Percentiles rank a stretch among this genome's conserved stretches.
Conservation (phyloP, 2,113 vertebrate genomes). For the Hassar affinis region DNA sequence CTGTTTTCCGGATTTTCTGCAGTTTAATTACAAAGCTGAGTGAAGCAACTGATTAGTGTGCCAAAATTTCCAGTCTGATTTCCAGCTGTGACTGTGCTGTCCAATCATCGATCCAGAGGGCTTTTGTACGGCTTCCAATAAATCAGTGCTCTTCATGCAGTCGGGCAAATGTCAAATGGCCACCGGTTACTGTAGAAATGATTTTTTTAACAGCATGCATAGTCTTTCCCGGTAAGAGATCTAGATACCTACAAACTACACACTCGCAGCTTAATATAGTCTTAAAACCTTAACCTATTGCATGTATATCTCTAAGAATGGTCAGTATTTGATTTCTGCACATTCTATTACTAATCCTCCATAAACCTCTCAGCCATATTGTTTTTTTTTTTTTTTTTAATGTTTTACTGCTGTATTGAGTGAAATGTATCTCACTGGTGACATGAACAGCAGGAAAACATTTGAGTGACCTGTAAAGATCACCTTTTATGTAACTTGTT, state of each 20-base stretch:
- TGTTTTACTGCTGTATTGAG: no score
- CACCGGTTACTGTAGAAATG: background rate
- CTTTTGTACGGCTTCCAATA: background rate
- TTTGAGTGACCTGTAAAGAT: background rate
- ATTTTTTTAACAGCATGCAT: conserved; percentile 6
- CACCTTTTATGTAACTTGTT: background rate
- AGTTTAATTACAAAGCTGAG: conserved; percentile 1
- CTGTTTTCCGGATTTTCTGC: background rate
- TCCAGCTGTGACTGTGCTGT: conserved; percentile 8
- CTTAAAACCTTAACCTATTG: background rate
- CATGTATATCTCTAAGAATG: background rate
- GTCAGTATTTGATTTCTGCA: background rate
- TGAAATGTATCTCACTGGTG: background rate
- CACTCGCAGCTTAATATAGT: background rate
- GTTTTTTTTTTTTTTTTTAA: no score
- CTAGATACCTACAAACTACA: background rate
- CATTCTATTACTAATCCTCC: background rate
- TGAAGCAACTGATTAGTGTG: background rate
- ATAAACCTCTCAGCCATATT: background rate
- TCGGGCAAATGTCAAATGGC: background rate
- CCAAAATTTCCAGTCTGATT: background rate
- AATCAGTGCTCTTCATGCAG: conserved; percentile 11
- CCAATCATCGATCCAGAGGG: background rate
- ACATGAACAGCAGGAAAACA: background rate
- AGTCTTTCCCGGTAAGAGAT: background rate